Evolutionary conservation across 1,140 invertebrate species (phyloP).

Genomic region (Carposina sasakii): DNA sequence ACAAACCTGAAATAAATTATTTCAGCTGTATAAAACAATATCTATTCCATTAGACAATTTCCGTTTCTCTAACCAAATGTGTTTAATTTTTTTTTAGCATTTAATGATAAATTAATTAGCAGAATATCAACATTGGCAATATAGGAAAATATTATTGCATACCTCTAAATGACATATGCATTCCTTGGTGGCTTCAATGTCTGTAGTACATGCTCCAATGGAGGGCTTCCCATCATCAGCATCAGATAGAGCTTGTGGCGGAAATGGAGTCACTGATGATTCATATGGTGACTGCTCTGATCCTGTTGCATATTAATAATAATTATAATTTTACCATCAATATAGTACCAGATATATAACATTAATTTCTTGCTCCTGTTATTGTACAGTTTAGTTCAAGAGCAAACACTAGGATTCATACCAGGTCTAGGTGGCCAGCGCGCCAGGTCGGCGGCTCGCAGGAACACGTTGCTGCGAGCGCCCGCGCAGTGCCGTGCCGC

Average conservation of each 20-base stretch:
- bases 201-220: conserved; percentile 39
- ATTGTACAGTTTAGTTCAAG: not conserved
- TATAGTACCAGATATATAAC: not conserved
- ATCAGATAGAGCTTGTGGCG: conserved; percentile 42
- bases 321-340: not conserved
- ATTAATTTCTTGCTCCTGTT: not conserved
- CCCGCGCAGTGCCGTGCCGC: conserved; percentile 83
- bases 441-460: conserved; percentile 84
- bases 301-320: conserved; percentile 23
- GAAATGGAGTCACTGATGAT: conserved; percentile 50
- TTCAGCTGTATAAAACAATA: too few relatives aligned
- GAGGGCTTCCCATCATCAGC: conserved; percentile 34
- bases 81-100: too few relatives aligned
- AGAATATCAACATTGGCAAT: too few relatives aligned
- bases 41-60: too few relatives aligned
- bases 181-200: conserved; percentile 38
- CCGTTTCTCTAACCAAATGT: too few relatives aligned
- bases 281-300: conserved; percentile 48
- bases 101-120: too few relatives aligned
- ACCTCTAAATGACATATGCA: conserved; percentile 63
- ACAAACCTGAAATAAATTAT: too few relatives aligned
- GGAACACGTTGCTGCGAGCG: conserved; percentile 84
- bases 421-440: conserved; percentile 84
- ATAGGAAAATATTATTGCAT: not conserved
- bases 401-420: conserved; percentile 38